Conservation (phyloP, 2,888 invertebrate species). For the Himalopsyche kuldschensis region DNA sequence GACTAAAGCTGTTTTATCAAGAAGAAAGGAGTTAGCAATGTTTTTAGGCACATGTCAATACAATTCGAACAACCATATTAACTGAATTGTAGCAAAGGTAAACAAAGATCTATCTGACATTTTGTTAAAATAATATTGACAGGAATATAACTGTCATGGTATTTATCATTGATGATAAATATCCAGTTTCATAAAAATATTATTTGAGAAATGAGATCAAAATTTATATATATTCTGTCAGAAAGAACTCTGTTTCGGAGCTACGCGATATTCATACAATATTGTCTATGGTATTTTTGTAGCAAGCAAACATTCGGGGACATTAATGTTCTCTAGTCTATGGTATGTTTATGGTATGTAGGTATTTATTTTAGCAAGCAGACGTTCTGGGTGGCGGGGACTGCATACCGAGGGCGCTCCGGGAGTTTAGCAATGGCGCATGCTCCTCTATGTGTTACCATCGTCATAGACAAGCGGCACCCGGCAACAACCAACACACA, state of each 20-base stretch:
- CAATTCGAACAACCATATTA: too few relatives aligned
- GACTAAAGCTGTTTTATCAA: too few relatives aligned
- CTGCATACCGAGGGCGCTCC: slow-evolving; percentile 36
- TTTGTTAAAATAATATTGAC: too few relatives aligned
- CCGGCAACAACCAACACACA: slow-evolving; percentile 40
- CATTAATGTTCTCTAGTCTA: not conserved
- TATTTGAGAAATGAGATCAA: too few relatives aligned
- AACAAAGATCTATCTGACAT: too few relatives aligned
- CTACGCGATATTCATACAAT: not conserved
- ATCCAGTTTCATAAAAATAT: too few relatives aligned
- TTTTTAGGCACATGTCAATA: too few relatives aligned
- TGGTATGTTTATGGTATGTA: not conserved
- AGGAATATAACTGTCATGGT: too few relatives aligned
- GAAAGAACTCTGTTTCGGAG: not conserved
- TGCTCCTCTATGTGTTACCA: slow-evolving; percentile 52
- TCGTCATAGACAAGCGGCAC: slow-evolving; percentile 35
- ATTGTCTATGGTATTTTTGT: not conserved
- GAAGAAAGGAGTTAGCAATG: too few relatives aligned
- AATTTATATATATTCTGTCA: not conserved
- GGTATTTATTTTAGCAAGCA: slow-evolving; percentile 40
- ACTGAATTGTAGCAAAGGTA: too few relatives aligned
- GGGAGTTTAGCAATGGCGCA: slow-evolving; percentile 56
- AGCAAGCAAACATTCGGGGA: not conserved
- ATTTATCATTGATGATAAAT: too few relatives aligned
- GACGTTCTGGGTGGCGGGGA: slow-evolving; percentile 39